phyloP scores from a whole-genome alignment of 2,888 invertebrate genomes.

The Orchesellides sinensis region DNA sequence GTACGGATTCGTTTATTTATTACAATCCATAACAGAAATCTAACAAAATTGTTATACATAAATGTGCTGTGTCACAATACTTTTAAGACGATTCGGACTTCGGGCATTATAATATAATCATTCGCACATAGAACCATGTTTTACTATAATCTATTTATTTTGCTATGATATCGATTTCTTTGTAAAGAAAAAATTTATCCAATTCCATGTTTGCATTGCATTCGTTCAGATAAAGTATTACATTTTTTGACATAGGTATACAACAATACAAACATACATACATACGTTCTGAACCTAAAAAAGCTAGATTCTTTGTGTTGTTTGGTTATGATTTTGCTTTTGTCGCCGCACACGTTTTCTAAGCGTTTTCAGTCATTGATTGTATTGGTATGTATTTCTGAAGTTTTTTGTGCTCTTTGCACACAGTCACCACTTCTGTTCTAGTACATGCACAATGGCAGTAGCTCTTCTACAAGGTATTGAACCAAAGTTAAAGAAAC shows the following conservation, averaged over 20 bases:
- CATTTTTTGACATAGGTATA: neutral
- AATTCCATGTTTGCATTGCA: neutral
- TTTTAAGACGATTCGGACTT: too few species aligned
- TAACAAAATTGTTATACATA: too few species aligned
- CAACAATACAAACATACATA: neutral
- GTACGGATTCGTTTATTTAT: too few species aligned
- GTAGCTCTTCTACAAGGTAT: neutral
- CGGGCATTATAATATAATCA: too few species aligned
- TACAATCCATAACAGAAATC: too few species aligned
- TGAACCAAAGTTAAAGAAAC: slow-evolving; percentile 70
- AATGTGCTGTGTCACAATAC: too few species aligned
- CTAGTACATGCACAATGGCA: slow-evolving; percentile 5
- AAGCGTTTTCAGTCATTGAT: slow-evolving; percentile 44
- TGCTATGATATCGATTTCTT: neutral
- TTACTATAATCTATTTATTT: too few species aligned
- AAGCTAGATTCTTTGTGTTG: neutral
- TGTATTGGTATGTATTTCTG: slow-evolving; percentile 17
- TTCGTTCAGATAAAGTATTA: neutral
- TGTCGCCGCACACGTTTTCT: neutral
- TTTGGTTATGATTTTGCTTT: slow-evolving; percentile 4
- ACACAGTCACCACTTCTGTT: slow-evolving; percentile 5
- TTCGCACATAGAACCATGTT: too few species aligned
- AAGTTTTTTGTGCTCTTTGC: neutral
- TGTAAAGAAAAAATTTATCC: neutral
- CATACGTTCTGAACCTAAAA: neutral